phyloP scores from a whole-genome alignment of 2,113 vertebrate species.

The Rhadina sibilatrix region DNA sequence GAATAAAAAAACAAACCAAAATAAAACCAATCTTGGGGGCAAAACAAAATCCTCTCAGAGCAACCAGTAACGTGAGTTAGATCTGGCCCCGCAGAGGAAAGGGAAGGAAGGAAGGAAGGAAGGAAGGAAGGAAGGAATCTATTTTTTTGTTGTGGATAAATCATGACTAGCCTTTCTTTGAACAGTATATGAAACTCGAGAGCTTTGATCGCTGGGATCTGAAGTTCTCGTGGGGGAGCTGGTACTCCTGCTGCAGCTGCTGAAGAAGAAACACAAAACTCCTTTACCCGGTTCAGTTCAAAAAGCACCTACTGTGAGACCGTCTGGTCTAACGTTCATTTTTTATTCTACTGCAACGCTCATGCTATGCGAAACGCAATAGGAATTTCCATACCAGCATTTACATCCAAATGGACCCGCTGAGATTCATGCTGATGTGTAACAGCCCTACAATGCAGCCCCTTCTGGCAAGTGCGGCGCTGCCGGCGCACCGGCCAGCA shows the following conservation, averaged over 20 bases:
- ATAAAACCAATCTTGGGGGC: background rate
- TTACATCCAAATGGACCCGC: slow-evolving; percentile 46
- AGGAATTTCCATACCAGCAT: slow-evolving; percentile 49
- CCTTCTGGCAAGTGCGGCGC: background rate
- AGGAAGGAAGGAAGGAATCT: background rate
- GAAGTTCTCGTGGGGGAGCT: slow-evolving; percentile 40
- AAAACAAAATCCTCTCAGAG: background rate
- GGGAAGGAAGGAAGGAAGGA: background rate
- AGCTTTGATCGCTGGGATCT: slow-evolving; percentile 38
- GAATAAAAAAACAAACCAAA: background rate
- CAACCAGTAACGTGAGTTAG: background rate
- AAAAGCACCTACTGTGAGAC: slow-evolving; percentile 49
- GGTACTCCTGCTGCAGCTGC: slow-evolving; percentile 23
- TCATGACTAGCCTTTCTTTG: background rate
- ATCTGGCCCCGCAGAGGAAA: background rate
- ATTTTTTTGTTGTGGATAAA: background rate
- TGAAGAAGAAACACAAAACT: slow-evolving; percentile 46
- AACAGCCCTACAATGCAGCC: background rate
- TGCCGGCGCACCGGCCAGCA: background rate
- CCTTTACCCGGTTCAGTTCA: slow-evolving; percentile 8
- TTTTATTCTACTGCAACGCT: slow-evolving; percentile 38
- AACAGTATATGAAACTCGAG: slow-evolving; percentile 22
- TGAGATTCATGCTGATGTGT: background rate
- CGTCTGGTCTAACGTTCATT: slow-evolving; percentile 47
- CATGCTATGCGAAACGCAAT: slow-evolving; percentile 14